phyloP scores from a whole-genome alignment of 2,797 vertebrate genomes.

The Girardinus metallicus region DNA sequence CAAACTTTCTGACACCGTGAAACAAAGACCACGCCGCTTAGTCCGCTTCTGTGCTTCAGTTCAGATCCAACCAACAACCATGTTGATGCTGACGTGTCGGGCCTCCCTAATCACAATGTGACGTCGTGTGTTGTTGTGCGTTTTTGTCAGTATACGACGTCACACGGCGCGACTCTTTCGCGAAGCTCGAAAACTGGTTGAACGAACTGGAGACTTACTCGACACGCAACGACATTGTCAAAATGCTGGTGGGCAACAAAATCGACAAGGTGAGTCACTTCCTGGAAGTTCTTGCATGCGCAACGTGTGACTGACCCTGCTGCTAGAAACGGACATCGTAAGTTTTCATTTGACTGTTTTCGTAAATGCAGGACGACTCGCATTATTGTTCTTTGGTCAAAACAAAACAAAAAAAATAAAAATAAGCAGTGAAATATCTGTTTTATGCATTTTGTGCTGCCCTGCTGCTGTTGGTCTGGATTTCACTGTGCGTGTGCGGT shows the following conservation, averaged over 20 bases:
- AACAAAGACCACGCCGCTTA: background rate
- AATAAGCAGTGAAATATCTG: background rate
- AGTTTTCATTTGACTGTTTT: background rate
- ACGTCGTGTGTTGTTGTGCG: background rate
- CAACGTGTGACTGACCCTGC: background rate
- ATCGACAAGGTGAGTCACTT: conserved; percentile 90
- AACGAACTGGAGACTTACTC: conserved; percentile 98
- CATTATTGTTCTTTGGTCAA: background rate
- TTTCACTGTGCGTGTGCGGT: background rate
- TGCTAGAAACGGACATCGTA: background rate
- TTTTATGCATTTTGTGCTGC: background rate
- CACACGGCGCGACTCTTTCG: conserved; percentile 94
- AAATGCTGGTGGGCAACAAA: conserved; percentile 99
- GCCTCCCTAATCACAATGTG: background rate
- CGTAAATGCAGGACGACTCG: background rate
- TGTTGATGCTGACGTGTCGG: background rate
- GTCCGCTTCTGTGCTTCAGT: background rate
- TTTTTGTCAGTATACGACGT: conserved; percentile 92
- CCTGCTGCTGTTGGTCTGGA: background rate
- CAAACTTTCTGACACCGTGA: background rate
- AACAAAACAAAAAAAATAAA: background rate
- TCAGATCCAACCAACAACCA: background rate
- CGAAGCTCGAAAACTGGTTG: conserved; percentile 96
- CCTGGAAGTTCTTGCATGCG: no score
- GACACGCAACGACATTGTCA: conserved; percentile 97